Conservation (phyloP, 2,113 vertebrate species). For the Nothobranchius kuhntae region DNA sequence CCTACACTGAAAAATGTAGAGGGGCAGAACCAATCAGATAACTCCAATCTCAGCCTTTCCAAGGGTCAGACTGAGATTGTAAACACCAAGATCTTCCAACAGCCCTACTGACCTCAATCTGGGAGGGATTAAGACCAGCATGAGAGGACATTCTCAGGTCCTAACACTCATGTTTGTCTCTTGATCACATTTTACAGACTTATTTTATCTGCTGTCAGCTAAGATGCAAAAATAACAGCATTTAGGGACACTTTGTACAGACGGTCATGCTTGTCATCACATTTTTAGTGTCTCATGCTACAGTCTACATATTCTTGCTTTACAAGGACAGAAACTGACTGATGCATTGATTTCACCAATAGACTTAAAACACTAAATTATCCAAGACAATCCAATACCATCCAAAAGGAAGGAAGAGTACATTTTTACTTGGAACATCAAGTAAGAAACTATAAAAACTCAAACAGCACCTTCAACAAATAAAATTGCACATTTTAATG, state of each 20-base stretch:
- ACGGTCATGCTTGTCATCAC: background rate
- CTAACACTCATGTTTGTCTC: conserved; percentile 8
- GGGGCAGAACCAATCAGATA: conserved; percentile 32
- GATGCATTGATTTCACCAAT: background rate
- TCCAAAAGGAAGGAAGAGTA: no score
- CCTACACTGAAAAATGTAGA: background rate
- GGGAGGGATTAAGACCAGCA: conserved; percentile 62
- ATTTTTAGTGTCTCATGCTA: background rate
- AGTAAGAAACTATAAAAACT: background rate
- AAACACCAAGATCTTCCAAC: conserved; percentile 49
- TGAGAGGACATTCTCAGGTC: conserved; percentile 42
- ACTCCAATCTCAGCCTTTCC: conserved; percentile 33
- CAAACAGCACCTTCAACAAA: background rate
- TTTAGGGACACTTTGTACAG: background rate
- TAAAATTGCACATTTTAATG: background rate
- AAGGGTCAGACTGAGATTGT: conserved; percentile 43
- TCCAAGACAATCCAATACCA: no score
- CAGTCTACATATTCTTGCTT: background rate
- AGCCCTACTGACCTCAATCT: conserved; percentile 70
- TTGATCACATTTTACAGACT: conserved; percentile 11
- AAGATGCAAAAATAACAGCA: background rate
- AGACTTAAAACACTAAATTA: background rate
- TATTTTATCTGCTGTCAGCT: conserved; percentile 4
- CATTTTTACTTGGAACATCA: no score
- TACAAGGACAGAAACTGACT: background rate